A percentile compares a stretch with the other conserved stretches of the same genome.
These are phyloP conservation scores for Varroa destructor DNA, from an alignment of 1,140 invertebrate genomes.

Conservation along the genomic window DNA sequence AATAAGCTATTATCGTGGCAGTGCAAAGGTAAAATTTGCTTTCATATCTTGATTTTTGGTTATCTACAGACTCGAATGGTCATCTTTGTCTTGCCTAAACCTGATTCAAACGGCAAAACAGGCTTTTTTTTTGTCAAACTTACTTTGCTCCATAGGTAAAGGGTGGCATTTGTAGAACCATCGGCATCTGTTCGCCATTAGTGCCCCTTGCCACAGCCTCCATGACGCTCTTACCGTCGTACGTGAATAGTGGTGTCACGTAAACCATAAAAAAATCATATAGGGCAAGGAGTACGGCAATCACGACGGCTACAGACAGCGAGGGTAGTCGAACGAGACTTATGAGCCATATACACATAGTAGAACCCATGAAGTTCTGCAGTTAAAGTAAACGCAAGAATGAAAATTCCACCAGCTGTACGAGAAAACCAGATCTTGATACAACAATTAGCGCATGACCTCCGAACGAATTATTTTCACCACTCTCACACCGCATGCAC, in stretches of 20 bases:
- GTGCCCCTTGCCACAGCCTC: not conserved
- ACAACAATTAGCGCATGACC: no score
- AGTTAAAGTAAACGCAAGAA: not conserved
- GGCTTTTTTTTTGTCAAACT: not conserved
- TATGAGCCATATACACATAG: slow-evolving; percentile 5
- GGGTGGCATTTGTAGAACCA: not conserved
- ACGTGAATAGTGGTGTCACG: slow-evolving; percentile 3
- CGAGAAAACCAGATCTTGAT: no score
- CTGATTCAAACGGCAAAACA: no score
- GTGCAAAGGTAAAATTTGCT: no score
- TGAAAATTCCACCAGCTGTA: no score
- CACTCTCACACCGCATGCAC: no score
- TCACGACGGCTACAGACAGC: not conserved
- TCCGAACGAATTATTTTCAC: no score
- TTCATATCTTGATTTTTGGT: no score
- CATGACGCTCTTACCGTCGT: slow-evolving; percentile 15
- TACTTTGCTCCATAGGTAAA: not conserved
- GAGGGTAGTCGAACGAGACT: not conserved
- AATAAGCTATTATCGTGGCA: no score
- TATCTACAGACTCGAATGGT: no score
- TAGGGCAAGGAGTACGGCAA: not conserved
- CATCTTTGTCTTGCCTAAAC: no score
- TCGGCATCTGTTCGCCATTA: slow-evolving; percentile 3
- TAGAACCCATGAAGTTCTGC: slow-evolving; percentile 10
- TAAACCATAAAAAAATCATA: slow-evolving; percentile 22